Percentiles rank a stretch among this genome's conserved stretches.
Conservation (phyloP, 1,140 invertebrate species). For the Melitaea cinxia region DNA sequence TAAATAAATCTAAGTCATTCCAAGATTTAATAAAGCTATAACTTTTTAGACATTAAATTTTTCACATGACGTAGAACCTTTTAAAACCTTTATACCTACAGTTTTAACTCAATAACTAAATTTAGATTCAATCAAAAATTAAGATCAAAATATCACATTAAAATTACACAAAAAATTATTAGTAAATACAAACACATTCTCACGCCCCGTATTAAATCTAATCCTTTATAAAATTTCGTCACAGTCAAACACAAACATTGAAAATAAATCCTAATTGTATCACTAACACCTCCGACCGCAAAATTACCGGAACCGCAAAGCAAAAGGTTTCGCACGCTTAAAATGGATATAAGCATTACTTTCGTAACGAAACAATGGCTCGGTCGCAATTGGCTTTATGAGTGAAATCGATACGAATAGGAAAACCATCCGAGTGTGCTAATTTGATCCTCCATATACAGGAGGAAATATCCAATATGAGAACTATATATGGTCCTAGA, state of each 20-base stretch:
- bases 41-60: too few relatives aligned
- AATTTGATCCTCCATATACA: conserved; percentile 65
- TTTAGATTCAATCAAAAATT: too few relatives aligned
- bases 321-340: conserved; percentile 59
- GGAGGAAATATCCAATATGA: conserved; percentile 41
- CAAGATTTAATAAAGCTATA: too few relatives aligned
- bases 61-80: too few relatives aligned
- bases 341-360: conserved; percentile 67
- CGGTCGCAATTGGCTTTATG: conserved; percentile 52
- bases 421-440: conserved; percentile 55
- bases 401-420: conserved; percentile 57
- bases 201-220: too few relatives aligned
- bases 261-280: not conserved
- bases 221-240: not conserved
- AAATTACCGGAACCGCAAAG: conserved; percentile 44
- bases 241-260: not conserved
- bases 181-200: too few relatives aligned
- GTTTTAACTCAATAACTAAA: too few relatives aligned
- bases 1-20: too few relatives aligned
- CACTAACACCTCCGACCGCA: not conserved
- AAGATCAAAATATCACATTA: too few relatives aligned
- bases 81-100: too few relatives aligned
- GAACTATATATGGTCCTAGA: conserved; percentile 25
- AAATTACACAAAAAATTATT: too few relatives aligned
- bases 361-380: conserved; percentile 62